phyloP scores from a whole-genome alignment of 2,888 invertebrate genomes.

The Neria commutata region DNA sequence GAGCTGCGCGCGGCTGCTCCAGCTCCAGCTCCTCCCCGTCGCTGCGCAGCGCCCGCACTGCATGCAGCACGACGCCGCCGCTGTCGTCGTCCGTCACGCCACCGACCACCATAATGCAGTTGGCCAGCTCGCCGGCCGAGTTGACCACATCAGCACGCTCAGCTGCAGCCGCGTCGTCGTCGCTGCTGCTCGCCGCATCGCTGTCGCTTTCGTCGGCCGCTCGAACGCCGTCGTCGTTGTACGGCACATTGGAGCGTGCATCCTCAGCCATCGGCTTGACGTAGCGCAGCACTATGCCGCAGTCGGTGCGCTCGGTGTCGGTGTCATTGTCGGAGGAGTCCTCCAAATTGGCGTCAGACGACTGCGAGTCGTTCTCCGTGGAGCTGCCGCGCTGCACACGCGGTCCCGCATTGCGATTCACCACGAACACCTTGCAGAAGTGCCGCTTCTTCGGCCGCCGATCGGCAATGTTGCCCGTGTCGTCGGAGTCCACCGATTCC shows the following conservation, averaged over 20 bases:
- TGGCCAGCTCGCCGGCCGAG: slow-evolving; percentile 52
- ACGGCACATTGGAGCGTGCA: slow-evolving; percentile 18
- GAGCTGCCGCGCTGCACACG: slow-evolving; percentile 48
- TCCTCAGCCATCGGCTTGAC: slow-evolving; percentile 48
- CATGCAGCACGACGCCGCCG: slow-evolving; percentile 48
- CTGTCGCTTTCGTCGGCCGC: slow-evolving; percentile 10
- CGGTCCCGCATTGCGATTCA: slow-evolving; percentile 64
- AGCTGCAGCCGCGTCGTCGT: slow-evolving; percentile 17
- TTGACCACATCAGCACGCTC: slow-evolving; percentile 29
- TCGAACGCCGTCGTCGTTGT: slow-evolving; percentile 29
- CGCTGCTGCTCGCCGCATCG: slow-evolving; percentile 2
- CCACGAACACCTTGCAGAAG: slow-evolving; percentile 73
- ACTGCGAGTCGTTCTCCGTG: slow-evolving; percentile 66
- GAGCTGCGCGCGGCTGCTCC: slow-evolving; percentile 1
- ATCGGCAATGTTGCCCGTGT: slow-evolving; percentile 66
- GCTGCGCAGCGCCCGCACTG: slow-evolving; percentile 41
- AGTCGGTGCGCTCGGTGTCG: slow-evolving; percentile 64
- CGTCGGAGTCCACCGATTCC: slow-evolving; percentile 62
- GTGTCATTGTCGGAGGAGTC: slow-evolving; percentile 72
- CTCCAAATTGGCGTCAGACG: slow-evolving; percentile 64
- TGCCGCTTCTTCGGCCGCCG: slow-evolving; percentile 63
- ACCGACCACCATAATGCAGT: slow-evolving; percentile 55
- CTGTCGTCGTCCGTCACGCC: slow-evolving; percentile 49
- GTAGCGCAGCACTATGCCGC: slow-evolving; percentile 60
- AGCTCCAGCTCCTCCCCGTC: slow-evolving; percentile 21